Conservation (phyloP, 2,797 vertebrate species). For the Cetoscarus ocellatus region DNA sequence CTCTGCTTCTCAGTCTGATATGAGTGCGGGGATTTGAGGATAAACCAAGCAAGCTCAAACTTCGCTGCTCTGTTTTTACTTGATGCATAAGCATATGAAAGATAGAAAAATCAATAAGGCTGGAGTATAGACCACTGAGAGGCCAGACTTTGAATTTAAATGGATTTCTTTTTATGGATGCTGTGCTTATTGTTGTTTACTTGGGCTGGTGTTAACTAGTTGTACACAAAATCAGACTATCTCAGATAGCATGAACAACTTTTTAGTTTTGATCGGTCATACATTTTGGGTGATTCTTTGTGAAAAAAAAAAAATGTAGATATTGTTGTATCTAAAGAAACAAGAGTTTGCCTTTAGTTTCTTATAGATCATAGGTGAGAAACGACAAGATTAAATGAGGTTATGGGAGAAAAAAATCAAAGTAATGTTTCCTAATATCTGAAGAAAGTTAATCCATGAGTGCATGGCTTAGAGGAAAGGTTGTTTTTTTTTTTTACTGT, state of each 20-base stretch:
- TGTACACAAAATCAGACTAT: conserved; percentile 9
- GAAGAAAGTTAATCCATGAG: conserved; percentile 66
- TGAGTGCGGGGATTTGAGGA: conserved; percentile 62
- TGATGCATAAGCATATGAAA: conserved; percentile 78
- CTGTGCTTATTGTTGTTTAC: conserved; percentile 61
- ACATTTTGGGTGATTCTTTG: not conserved
- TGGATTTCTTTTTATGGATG: conserved; percentile 55
- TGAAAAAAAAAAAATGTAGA: too few species aligned
- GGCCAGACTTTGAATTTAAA: conserved; percentile 64
- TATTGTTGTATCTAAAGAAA: not conserved
- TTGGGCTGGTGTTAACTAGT: conserved; percentile 24
- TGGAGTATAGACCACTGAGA: conserved; percentile 52
- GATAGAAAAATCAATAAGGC: conserved; percentile 76
- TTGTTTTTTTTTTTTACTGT: conserved; percentile 31
- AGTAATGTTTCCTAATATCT: conserved; percentile 55
- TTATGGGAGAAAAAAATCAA: conserved; percentile 71
- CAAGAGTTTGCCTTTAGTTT: not conserved
- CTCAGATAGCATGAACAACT: conserved; percentile 1
- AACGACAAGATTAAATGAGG: conserved; percentile 53
- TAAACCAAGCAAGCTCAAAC: conserved; percentile 57
- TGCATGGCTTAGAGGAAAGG: conserved; percentile 62
- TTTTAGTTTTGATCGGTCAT: conserved; percentile 5
- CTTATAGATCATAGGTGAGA: not conserved
- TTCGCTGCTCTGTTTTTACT: conserved; percentile 72
- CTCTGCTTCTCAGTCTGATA: conserved; percentile 62